Evolutionary conservation across 2,113 vertebrate species (phyloP), one percentile per base, ranked within the genome.

Genomic region (Eolophus roseicapilla): DNA sequence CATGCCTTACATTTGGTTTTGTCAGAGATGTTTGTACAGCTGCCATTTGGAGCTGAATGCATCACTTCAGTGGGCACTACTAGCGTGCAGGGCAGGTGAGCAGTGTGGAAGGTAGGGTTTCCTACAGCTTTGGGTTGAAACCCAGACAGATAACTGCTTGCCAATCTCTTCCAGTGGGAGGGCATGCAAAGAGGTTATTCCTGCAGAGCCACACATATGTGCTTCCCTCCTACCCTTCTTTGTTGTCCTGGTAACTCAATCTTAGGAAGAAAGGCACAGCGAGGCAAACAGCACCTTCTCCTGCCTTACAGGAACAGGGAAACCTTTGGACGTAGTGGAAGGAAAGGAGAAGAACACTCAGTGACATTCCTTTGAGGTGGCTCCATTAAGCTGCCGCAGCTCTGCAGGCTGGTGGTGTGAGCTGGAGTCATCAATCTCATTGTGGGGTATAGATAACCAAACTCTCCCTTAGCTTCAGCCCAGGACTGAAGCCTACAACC

Each of bases 201-300:
- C 82, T n/a, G 90, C 80, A 87, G 77, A 92, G 69, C 60, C 91
- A 27, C 63, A 19, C n/a, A 37, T 23, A 68, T 0, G 2, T 16
- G 15, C 46, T 79, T 84, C 78, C 87, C 93, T 94, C 95, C 92
- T 25, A 96, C 83, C 60, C 62, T 94, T 68, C 86, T 87, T 81
- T 95, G 93, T 93, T 92, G 95, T 95, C 94, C 74, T 95, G 83
- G 86, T 91, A 95, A 95, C 91, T 95, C 86, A 60, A 1, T 77
- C 68, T 84, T 43, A 7, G 35, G 59, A 90, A 82, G 60, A 81
- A 81, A 91, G 73, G 41, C 28, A 57, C 21, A 50, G 68, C 31
- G 11, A 96, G 27, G 65, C 68, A 93, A 88, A 80, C 24, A 62
- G 79, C 43, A 71, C 57, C 18, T 77, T 90, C 59, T 90, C 11